Evolutionary conservation across 2,113 vertebrate genomes (phyloP).

Genomic region (Nycticorax nycticorax): DNA sequence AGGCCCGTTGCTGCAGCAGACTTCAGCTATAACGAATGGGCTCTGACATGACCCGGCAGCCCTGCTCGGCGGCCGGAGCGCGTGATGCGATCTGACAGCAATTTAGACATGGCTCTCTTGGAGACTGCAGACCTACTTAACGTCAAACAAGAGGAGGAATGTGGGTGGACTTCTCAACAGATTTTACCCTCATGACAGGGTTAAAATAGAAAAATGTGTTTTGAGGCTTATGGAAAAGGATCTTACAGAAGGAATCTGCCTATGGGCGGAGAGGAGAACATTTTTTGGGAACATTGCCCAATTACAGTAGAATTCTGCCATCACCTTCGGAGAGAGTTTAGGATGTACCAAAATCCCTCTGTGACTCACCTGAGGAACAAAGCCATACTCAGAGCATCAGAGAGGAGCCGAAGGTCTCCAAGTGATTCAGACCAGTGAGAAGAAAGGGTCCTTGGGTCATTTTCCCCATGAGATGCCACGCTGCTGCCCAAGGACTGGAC

Average conservation of each 20-base stretch:
- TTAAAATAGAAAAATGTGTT: background rate
- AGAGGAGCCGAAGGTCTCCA: background rate
- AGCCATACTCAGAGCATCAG: background rate
- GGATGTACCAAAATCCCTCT: background rate
- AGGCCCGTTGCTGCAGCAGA: background rate
- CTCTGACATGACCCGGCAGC: background rate
- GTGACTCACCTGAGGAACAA: background rate
- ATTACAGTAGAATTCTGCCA: background rate
- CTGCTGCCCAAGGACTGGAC: background rate
- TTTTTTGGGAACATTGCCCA: background rate
- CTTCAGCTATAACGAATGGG: background rate
- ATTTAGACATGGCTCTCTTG: background rate
- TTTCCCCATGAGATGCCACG: fast-evolving
- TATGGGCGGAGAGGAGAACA: background rate
- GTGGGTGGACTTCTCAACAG: background rate
- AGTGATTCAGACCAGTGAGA: background rate
- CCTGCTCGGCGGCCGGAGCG: background rate
- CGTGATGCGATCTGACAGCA: background rate
- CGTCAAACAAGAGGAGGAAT: background rate
- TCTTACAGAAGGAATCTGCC: background rate
- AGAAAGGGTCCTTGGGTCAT: background rate
- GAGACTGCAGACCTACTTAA: background rate
- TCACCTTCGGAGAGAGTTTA: background rate
- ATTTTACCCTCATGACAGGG: background rate
- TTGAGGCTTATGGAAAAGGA: background rate